These are phyloP conservation scores for Arizona elegans DNA, from an alignment of 2,113 vertebrate species.

Conservation along the genomic window DNA sequence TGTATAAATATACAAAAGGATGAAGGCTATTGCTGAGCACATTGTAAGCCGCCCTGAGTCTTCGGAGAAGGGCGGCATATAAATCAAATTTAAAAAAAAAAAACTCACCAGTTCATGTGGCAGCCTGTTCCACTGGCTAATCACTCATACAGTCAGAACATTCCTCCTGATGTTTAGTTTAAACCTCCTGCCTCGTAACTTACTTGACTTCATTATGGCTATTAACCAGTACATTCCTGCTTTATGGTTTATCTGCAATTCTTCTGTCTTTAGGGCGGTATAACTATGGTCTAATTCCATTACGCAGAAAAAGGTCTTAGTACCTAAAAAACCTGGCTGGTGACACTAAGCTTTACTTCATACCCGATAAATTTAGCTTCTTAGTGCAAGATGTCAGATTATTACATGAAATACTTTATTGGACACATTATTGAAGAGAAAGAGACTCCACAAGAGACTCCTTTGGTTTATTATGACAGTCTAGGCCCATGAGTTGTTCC, in stretches of 20 bases:
- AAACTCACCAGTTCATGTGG: background rate
- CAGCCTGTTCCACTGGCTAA: background rate
- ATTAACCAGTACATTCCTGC: background rate
- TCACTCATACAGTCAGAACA: background rate
- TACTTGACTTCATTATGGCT: background rate
- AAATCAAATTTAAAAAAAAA: no score
- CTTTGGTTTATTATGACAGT: background rate
- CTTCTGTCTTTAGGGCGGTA: background rate
- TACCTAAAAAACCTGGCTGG: background rate
- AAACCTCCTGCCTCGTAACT: background rate
- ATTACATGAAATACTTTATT: background rate
- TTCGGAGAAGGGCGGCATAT: no score
- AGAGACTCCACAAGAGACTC: background rate
- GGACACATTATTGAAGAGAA: background rate
- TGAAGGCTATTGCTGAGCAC: no score
- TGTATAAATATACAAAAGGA: no score
- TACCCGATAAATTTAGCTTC: background rate
- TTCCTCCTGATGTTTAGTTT: background rate
- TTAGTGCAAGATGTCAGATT: background rate
- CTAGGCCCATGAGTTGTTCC: background rate
- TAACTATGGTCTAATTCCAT: background rate
- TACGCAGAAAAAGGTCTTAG: no score
- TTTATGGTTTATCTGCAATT: background rate
- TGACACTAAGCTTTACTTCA: background rate
- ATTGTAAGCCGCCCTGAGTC: no score